Conservation (phyloP, 1,140 invertebrate genomes). For the Procambarus clarkii region DNA sequence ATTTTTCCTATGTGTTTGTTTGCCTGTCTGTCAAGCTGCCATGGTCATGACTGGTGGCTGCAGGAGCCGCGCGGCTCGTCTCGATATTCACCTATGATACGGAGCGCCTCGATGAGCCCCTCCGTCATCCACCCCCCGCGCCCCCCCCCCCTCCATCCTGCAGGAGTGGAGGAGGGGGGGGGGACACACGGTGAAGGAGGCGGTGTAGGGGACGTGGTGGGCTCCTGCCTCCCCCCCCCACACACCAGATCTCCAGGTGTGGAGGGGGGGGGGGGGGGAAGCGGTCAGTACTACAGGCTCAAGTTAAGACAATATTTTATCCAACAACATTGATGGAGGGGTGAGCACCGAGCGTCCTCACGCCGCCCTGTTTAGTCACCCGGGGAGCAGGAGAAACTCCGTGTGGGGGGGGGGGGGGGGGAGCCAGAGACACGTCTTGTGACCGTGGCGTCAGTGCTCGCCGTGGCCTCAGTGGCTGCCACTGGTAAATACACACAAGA, state of each 20-base stretch:
- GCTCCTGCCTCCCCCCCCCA: too few species aligned
- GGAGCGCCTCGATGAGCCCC: background rate
- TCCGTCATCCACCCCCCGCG: background rate
- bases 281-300: constrained; percentile 10
- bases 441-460: too few species aligned
- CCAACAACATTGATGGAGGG: constrained; percentile 8
- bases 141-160: background rate
- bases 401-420: background rate
- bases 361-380: background rate
- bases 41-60: constrained; percentile 34
- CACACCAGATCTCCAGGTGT: too few species aligned
- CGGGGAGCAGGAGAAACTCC: too few species aligned
- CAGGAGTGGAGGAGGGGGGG: background rate
- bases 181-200: too few species aligned
- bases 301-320: constrained; percentile 17
- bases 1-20: constrained; percentile 41
- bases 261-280: background rate
- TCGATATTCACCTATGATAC: constrained; percentile 18
- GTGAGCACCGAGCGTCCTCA: background rate
- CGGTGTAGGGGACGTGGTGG: too few species aligned
- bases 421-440: background rate
- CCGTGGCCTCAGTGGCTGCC: too few species aligned
- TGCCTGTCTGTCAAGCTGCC: constrained; percentile 40
- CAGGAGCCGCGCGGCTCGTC: background rate
- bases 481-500: too few species aligned